These are phyloP conservation scores for Cosmorhoe ocellata DNA, from an alignment of 2,888 invertebrate species.

Conservation along the genomic window DNA sequence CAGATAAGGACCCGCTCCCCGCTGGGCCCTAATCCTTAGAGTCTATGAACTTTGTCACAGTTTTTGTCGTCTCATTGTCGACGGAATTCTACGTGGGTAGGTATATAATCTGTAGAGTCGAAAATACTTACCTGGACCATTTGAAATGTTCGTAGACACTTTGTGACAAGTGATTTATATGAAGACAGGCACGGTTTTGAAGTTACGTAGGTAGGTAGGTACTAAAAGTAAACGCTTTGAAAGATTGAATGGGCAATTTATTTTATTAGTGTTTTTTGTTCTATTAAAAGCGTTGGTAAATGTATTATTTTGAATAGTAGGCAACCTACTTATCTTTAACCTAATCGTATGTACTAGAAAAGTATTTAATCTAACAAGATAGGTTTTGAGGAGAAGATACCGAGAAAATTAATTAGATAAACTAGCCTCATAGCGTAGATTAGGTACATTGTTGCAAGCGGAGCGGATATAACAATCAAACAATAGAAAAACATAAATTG, in stretches of 20 bases:
- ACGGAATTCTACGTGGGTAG: conserved; percentile 50
- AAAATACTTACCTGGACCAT: conserved; percentile 42
- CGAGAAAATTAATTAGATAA: too few species aligned
- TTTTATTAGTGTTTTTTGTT: conserved; percentile 9
- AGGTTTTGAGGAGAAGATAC: too few species aligned
- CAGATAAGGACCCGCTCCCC: conserved; percentile 75
- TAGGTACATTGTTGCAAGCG: too few species aligned
- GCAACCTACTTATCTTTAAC: too few species aligned
- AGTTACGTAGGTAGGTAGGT: conserved; percentile 9
- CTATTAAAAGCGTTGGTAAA: background rate
- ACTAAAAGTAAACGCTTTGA: conserved; percentile 24
- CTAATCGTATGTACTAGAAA: too few species aligned
- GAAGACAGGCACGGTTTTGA: conserved; percentile 8
- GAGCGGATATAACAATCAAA: too few species aligned
- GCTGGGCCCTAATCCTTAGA: conserved; percentile 69
- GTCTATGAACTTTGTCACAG: conserved; percentile 67
- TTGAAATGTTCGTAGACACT: conserved; percentile 16
- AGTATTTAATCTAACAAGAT: too few species aligned
- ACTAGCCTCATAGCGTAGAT: too few species aligned
- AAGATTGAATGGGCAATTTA: conserved; percentile 16
- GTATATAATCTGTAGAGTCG: conserved; percentile 34
- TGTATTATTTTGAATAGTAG: conserved; percentile 5
- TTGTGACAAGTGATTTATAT: conserved; percentile 32
- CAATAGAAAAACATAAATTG: too few species aligned
- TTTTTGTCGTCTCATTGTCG: conserved; percentile 52